Evolutionary conservation across 2,797 vertebrate species (phyloP).

Genomic region (Gila robusta): DNA sequence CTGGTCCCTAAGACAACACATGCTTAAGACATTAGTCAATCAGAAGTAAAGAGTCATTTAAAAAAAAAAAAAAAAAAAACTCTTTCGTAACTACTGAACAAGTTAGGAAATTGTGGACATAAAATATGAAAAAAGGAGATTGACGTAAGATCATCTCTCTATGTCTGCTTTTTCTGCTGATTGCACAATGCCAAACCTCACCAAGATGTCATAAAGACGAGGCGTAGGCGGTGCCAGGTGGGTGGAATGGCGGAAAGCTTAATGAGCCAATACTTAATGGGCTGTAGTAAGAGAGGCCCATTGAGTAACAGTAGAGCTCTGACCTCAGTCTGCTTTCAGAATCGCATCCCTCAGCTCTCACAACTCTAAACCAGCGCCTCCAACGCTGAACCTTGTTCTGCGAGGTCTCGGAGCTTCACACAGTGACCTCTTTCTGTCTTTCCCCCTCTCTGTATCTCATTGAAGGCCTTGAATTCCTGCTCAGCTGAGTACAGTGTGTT

Average conservation of each 20-base stretch:
- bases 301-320: conserved; percentile 54
- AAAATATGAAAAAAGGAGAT: not conserved
- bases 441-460: conserved; percentile 44
- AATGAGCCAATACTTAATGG: conserved; percentile 60
- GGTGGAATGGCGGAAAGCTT: conserved; percentile 60
- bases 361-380: conserved; percentile 40
- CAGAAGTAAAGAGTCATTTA: conserved; percentile 25
- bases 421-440: conserved; percentile 46
- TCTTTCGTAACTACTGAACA: conserved; percentile 21
- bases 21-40: conserved; percentile 47
- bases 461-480: conserved; percentile 48
- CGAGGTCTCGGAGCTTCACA: conserved; percentile 27
- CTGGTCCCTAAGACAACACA: conserved; percentile 52
- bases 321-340: conserved; percentile 57
- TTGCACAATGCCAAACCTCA: conserved; percentile 50
- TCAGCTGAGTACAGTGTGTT: conserved; percentile 52
- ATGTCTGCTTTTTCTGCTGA: conserved; percentile 4
- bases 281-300: conserved; percentile 50
- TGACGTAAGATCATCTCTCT: conserved; percentile 1
- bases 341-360: conserved; percentile 21
- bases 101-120: conserved; percentile 15
- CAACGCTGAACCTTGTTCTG: conserved; percentile 34
- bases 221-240: conserved; percentile 54
- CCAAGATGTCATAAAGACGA: conserved; percentile 48
- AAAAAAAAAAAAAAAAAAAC: not conserved